These are phyloP conservation scores for Odontamblyopus rebecca DNA, from an alignment of 2,797 vertebrate genomes.

Conservation along the genomic window DNA sequence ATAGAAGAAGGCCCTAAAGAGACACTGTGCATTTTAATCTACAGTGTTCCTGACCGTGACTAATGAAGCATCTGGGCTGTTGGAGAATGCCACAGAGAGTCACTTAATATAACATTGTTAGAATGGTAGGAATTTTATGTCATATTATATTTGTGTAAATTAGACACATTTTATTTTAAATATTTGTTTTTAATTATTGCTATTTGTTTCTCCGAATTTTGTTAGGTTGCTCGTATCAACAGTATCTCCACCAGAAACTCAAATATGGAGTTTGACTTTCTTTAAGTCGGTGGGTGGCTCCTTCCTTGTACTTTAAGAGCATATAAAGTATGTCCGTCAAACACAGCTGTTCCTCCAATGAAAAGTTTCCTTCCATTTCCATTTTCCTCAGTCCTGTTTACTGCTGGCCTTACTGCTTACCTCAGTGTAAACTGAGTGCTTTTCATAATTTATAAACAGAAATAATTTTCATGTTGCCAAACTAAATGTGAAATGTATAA, in stretches of 20 bases:
- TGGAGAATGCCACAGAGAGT: not conserved
- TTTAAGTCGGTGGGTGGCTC: not conserved
- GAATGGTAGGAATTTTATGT: too few relatives aligned
- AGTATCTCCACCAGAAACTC: too few relatives aligned
- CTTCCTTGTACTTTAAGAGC: not conserved
- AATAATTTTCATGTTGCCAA: not conserved
- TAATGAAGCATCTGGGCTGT: conserved; percentile 2
- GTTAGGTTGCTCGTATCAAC: too few relatives aligned
- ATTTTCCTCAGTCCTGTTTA: not conserved
- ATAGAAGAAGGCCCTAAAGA: not conserved
- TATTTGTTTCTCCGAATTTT: too few relatives aligned
- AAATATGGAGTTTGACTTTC: not conserved
- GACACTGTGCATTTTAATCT: not conserved
- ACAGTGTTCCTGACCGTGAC: not conserved
- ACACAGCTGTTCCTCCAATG: not conserved
- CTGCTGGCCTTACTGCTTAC: not conserved
- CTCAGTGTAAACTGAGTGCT: not conserved
- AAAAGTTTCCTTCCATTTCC: not conserved
- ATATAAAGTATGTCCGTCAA: not conserved
- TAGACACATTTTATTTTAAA: too few relatives aligned
- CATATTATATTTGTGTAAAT: too few relatives aligned
- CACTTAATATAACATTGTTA: not conserved
- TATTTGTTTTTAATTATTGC: too few relatives aligned
- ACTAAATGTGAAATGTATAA: too few relatives aligned
- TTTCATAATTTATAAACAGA: not conserved